A percentile compares a stretch with the other conserved stretches of the same genome.
phyloP scores from a whole-genome alignment of 2,888 invertebrate species.

The Eulithis testata region DNA sequence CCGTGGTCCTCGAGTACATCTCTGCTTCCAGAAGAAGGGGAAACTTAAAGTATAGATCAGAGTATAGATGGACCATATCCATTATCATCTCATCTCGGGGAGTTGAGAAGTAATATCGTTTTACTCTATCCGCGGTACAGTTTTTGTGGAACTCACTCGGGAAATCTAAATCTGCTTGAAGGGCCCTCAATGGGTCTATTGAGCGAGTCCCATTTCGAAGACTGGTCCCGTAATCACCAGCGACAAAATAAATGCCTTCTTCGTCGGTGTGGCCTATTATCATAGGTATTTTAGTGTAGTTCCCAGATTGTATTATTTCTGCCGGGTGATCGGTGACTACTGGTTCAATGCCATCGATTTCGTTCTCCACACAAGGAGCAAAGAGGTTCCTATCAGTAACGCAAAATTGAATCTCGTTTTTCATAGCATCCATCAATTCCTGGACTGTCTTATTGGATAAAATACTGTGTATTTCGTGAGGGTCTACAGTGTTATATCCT shows the following conservation, averaged over 20 bases:
- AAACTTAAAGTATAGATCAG: conserved; percentile 74
- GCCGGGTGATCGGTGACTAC: conserved; percentile 66
- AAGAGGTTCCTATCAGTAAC: conserved; percentile 68
- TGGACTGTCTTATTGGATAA: conserved; percentile 60
- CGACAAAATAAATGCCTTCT: conserved; percentile 74
- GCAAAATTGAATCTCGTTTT: conserved; percentile 64
- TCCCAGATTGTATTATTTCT: conserved; percentile 64
- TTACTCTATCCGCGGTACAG: conserved; percentile 58
- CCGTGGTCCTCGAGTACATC: conserved; percentile 62
- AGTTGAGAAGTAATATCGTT: conserved; percentile 64
- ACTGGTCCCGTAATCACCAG: conserved; percentile 67
- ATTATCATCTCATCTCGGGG: conserved; percentile 67
- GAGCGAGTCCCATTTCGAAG: conserved; percentile 49
- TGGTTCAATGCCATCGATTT: conserved; percentile 66
- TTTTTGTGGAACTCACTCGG: conserved; percentile 62
- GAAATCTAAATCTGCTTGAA: conserved; percentile 67
- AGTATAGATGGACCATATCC: conserved; percentile 74
- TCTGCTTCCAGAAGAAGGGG: conserved; percentile 70
- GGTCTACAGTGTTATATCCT: conserved; percentile 68
- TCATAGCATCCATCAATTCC: conserved; percentile 65
- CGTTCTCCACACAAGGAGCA: conserved; percentile 71
- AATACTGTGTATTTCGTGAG: conserved; percentile 65
- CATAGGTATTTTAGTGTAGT: conserved; percentile 76
- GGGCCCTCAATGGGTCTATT: conserved; percentile 53
- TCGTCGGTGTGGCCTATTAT: conserved; percentile 75